Base-by-base conservation (phyloP, 2,888 invertebrate species). In the Temnothorax ravouxi region DNA sequence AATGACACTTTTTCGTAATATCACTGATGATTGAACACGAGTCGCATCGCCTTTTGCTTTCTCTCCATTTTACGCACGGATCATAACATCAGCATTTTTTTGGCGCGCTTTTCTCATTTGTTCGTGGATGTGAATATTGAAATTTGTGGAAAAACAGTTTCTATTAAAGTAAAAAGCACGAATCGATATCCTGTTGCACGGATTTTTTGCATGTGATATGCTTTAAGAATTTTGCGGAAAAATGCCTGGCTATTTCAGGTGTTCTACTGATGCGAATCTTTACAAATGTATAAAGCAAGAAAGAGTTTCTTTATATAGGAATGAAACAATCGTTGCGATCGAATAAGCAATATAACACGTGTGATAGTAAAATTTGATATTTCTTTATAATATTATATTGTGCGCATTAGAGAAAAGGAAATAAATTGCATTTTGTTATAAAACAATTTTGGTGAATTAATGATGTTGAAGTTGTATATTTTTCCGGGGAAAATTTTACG, bases 11-110 rank as follows among this genome's bases (percentile, higher is more conserved):
- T 38, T 9, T 3, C 5, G 34, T 64, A 62, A 76, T 76, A 76
- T 76, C 38, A 18, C 21, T 64, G 50, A 64, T 64, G 50, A 64
- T 38, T 75, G 8, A 47, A 21, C 15, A 21, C 41, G 44, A n/a
- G 13, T 6, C 18, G 15, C 15, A 47, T 13, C 15, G 34, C 3
- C 25, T 76, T 66, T 66, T 25, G 21, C 25, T 11, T 18, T 66
- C 52, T 41, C 50, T 18, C n/a, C 25, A 18, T 52, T 76, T 44
- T 74, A 3, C 52, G 18, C 13, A 11, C 41, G 25, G 38, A 18
- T 25, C 8, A 18, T 50, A 34, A 3, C 11, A 21, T 47, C 4
- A 38, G 18, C 5, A 11, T 64, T 62, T 64, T 62, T 34, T 34
- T 11, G 34, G 11, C 9, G 9, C 21, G 18, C 15, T 62, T 47